Percentiles rank a stretch among this genome's conserved stretches.
These are phyloP conservation scores for Strigops habroptila DNA, from an alignment of 2,113 vertebrate genomes.

Conservation along the genomic window DNA sequence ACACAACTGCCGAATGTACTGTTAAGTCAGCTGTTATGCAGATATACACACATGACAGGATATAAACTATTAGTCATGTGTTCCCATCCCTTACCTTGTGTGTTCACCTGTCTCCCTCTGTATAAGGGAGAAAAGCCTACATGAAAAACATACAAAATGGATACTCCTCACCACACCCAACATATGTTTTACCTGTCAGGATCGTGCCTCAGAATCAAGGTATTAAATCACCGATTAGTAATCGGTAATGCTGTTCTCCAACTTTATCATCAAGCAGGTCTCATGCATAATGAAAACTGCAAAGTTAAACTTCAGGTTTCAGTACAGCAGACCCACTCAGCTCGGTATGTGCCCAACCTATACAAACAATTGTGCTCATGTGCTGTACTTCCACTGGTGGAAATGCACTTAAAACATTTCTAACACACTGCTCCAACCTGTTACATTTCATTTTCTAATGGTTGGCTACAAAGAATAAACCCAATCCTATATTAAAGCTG, in stretches of 20 bases:
- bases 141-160: not conserved
- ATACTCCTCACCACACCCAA: not conserved
- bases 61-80: not conserved
- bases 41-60: not conserved
- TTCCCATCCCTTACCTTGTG: not conserved
- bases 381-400: not conserved
- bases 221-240: not conserved
- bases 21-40: not conserved
- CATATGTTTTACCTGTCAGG: fast-evolving
- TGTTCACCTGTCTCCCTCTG: not conserved
- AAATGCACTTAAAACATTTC: not conserved
- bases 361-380: not conserved
- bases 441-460: not conserved
- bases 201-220: not conserved
- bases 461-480: not conserved
- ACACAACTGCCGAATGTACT: not conserved
- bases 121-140: not conserved
- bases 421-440: not conserved
- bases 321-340: not conserved
- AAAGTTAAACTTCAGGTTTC: not conserved
- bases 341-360: not conserved
- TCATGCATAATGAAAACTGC: not conserved
- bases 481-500: not conserved
- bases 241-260: fast-evolving
- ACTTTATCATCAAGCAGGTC: not conserved